phyloP scores from a whole-genome alignment of 2,888 invertebrate species.

The Trilocha varians region DNA sequence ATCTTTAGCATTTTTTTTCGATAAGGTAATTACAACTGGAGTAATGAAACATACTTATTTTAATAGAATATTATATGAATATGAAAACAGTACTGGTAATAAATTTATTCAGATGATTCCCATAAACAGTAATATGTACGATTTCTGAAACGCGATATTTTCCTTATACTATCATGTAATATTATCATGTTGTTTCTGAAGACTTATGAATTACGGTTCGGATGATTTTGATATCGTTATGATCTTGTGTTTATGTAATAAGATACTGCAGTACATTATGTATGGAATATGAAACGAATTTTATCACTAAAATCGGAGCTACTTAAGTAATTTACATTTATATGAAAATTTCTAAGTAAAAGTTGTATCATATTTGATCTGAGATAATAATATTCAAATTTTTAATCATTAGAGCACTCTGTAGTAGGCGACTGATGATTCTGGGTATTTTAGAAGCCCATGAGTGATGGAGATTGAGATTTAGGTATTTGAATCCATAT shows the following conservation, averaged over 20 bases:
- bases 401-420: too few relatives aligned
- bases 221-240: conserved; percentile 33
- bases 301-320: not conserved
- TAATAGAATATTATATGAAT: too few relatives aligned
- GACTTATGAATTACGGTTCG: conserved; percentile 44
- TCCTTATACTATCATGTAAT: conserved; percentile 38
- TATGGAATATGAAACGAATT: conserved; percentile 10
- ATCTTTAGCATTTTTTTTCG: too few relatives aligned
- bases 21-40: too few relatives aligned
- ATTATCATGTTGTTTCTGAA: conserved; percentile 50
- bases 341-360: conserved; percentile 10
- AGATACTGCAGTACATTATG: conserved; percentile 37
- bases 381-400: too few relatives aligned
- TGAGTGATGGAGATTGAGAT: too few relatives aligned
- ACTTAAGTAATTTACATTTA: not conserved
- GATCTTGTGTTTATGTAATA: conserved; percentile 34
- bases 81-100: not conserved
- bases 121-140: conserved; percentile 8
- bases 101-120: conserved; percentile 5
- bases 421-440: too few relatives aligned
- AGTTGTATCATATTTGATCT: too few relatives aligned
- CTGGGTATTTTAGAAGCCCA: too few relatives aligned
- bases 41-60: too few relatives aligned
- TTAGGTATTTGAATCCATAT: too few relatives aligned
- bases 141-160: conserved; percentile 30